Base-by-base conservation (phyloP, 2,113 vertebrate genomes). In the Tapirus terrestris region DNA sequence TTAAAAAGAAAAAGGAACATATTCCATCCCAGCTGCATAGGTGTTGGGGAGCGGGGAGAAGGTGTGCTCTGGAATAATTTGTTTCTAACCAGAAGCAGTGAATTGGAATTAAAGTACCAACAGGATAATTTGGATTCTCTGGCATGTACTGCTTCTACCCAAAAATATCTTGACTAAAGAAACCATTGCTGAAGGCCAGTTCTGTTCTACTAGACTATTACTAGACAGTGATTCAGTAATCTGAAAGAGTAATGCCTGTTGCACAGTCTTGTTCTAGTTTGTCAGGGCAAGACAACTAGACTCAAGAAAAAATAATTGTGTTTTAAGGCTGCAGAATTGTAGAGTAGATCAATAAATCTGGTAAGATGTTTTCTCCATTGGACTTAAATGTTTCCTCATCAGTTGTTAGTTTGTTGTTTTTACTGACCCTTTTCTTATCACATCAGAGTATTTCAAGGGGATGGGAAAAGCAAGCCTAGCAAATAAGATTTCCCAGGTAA, bases 171-270 rank as follows among this genome's bases (percentile, higher is more conserved):
- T 20, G 21, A 3, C 81, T 68, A 48, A 58, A 45, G 63, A 61
- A 72, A 43, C 43, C 9, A 0, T 0, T 31, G 56, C 43, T 29
- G 1, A 48, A 14, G 33, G 36, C 67, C 25, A 65, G 23, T 31
- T 18, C 25, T 76, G 0, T 31, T 27, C 61, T 48, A 1, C 16
- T 12, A 43, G 63, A 33, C 13, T 0, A 5, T 61, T 39, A 20
- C 29, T n/a, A 14, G 20, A 29, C 3, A 31, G 0, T 17, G 80
- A 8, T 0, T 51, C 17, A 1, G 12, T 31, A 8, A 56, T 53
- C 88, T 16, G 10, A 51, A 53, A 6, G 25, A 27, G 16, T 2
- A 48, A 36, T 5, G 14, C 12, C n/a, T 33, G 13, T n/a, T 76
- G 76, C 31, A 61, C 13, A 1, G 0, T 18, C 53, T 58, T 21